Evolutionary conservation across 2,888 invertebrate genomes (phyloP), one percentile per base, ranked within the genome.

Genomic region (Leptarthrus brevirostris): DNA sequence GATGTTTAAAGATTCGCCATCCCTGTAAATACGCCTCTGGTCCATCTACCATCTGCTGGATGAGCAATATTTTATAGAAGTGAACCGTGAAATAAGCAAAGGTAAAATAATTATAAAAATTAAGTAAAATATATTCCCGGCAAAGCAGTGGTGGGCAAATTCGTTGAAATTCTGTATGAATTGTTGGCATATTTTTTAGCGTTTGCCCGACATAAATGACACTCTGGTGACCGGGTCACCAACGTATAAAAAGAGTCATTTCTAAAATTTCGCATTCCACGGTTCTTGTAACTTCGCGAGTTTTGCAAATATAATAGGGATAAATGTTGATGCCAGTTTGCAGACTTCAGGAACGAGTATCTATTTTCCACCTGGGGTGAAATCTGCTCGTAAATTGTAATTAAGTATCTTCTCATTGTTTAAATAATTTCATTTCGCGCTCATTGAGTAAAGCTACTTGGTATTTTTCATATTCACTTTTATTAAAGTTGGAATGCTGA

Each of bases 381-480:
- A 44, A 47, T 24, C 44, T 18, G 64, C 64, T 20, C 64, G 22
- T 64, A 64, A 64, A 64, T 64, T 40, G 40, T 47, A 64, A 64
- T 64, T 64, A 64, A 64, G 20, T 64, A 20, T 44, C 24, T 64
- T 64, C 47, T 44, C 64, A 64, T 64, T 64, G 64, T 64, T 64
- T 44, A 64, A 64, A 64, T 64, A 64, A 64, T 64, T 64, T 64
- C 44, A 64, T 64, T 64, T 64, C 44, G 14, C 16, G 40, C 64
- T 64, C 64, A 44, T 64, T 64, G 64, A 34, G 24, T 3, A 22
- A 64, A 64, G 64, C 36, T 22, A 24, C 18, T 14, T 24, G 36
- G 64, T 44, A 64, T 64, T 64, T 64, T 64, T 64, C 64, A 64
- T 64, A 64, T 64, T 64, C 44, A 64, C 61, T 61, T 14, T 61